phyloP scores from a whole-genome alignment of 2,797 vertebrate genomes.

The Mus spretus region DNA sequence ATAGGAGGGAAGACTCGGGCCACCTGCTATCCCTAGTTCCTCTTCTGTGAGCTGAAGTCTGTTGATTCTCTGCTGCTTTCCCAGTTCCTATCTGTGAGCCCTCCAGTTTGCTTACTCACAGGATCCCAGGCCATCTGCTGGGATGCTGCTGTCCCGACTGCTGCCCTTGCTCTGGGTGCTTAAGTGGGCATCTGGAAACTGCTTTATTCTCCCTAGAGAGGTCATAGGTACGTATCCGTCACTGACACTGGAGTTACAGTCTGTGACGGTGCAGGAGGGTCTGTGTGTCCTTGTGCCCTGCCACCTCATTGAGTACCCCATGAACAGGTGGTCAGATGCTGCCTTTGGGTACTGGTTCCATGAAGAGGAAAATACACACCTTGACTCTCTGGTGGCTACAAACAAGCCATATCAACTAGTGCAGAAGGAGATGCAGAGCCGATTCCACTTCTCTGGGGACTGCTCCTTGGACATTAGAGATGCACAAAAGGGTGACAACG shows the following conservation, averaged over 20 bases:
- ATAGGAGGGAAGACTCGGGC: background rate
- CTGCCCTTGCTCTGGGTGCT: background rate
- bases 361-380: fast-evolving
- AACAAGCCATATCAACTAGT: fast-evolving
- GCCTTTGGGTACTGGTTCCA: slow-evolving; percentile 8
- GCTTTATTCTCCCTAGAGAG: background rate
- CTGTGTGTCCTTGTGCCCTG: background rate
- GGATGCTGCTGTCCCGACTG: background rate
- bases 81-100: no score
- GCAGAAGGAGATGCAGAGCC: background rate
- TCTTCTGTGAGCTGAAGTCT: background rate
- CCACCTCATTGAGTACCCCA: fast-evolving
- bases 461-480: slow-evolving; percentile 35
- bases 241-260: background rate
- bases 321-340: fast-evolving
- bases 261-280: background rate
- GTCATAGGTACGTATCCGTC: fast-evolving
- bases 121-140: background rate
- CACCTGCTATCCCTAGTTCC: slow-evolving; percentile 10
- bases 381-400: background rate
- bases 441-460: background rate
- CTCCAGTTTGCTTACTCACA: background rate
- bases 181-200: background rate
- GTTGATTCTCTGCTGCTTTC: background rate
- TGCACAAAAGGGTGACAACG: background rate